phyloP scores from a whole-genome alignment of 2,797 vertebrate species.

The Tarsius wallacei region DNA sequence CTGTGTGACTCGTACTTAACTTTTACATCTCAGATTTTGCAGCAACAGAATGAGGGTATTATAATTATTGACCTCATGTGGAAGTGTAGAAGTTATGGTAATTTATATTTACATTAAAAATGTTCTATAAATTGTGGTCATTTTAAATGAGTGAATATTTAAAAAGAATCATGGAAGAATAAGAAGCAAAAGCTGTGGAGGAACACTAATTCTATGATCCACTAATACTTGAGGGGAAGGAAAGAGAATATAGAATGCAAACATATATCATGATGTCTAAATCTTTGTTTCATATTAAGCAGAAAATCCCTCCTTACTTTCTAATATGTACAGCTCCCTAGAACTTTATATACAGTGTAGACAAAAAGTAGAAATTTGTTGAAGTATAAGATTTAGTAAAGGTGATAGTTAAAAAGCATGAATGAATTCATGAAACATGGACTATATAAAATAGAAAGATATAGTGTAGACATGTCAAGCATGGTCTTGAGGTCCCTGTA shows the following conservation, averaged over 20 bases:
- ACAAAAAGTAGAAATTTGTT: background rate
- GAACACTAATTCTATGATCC: background rate
- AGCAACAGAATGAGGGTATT: background rate
- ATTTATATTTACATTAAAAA: background rate
- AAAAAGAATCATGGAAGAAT: background rate
- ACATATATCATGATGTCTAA: background rate
- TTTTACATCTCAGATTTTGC: background rate
- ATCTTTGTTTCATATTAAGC: background rate
- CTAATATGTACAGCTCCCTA: background rate
- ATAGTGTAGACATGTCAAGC: background rate
- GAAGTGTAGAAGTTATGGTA: background rate
- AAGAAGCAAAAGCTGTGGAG: background rate
- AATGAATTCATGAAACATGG: background rate
- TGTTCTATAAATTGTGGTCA: background rate
- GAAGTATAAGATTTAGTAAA: background rate
- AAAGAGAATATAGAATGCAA: fast-evolving
- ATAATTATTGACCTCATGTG: background rate
- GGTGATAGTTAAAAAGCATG: background rate
- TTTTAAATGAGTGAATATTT: background rate
- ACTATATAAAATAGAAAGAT: background rate
- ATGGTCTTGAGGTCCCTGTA: background rate
- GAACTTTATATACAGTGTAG: background rate
- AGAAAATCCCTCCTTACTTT: background rate
- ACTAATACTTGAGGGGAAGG: background rate
- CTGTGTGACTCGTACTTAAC: background rate